Conservation (phyloP, 2,797 vertebrate genomes). For the Lutjanus argentimaculatus region DNA sequence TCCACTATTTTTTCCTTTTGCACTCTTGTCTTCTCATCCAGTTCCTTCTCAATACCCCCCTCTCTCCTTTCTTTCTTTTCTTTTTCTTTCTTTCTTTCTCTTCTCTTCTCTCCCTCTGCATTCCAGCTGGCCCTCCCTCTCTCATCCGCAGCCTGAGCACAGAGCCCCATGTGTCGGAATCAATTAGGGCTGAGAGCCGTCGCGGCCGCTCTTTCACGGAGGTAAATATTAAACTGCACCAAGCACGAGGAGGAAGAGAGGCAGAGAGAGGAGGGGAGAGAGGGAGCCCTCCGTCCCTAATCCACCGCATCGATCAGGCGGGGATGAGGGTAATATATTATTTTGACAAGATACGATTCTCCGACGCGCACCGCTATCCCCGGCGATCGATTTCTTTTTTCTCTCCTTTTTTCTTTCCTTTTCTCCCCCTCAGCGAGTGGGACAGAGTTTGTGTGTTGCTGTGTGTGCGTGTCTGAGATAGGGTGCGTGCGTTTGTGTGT, state of each 20-base stretch:
- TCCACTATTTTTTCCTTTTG: constrained; percentile 23
- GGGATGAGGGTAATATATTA: constrained; percentile 99
- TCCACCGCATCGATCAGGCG: constrained; percentile 97
- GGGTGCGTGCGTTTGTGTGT: constrained; percentile 59
- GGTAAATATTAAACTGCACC: constrained; percentile 93
- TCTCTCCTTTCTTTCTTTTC: not conserved
- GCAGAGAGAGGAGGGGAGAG: constrained; percentile 70
- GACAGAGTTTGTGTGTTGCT: constrained; percentile 79
- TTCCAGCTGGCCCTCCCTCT: constrained; percentile 72
- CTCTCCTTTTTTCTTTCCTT: constrained; percentile 81
- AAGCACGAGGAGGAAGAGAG: constrained; percentile 80
- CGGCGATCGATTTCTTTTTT: constrained; percentile 94
- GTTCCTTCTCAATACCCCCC: not conserved
- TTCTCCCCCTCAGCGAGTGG: constrained; percentile 87
- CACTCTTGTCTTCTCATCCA: constrained; percentile 13
- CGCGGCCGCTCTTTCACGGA: constrained; percentile 89
- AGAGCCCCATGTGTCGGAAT: constrained; percentile 92
- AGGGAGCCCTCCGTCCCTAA: constrained; percentile 92
- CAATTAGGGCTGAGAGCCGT: constrained; percentile 92
- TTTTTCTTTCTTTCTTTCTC: constrained; percentile 19
- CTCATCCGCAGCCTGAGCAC: constrained; percentile 86
- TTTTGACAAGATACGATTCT: constrained; percentile 99
- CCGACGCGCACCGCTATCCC: constrained; percentile 93
- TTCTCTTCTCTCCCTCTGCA: constrained; percentile 63
- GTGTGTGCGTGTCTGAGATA: constrained; percentile 54